Conservation (phyloP, 2,113 vertebrate species). For the Corythornis madagascariensis region DNA sequence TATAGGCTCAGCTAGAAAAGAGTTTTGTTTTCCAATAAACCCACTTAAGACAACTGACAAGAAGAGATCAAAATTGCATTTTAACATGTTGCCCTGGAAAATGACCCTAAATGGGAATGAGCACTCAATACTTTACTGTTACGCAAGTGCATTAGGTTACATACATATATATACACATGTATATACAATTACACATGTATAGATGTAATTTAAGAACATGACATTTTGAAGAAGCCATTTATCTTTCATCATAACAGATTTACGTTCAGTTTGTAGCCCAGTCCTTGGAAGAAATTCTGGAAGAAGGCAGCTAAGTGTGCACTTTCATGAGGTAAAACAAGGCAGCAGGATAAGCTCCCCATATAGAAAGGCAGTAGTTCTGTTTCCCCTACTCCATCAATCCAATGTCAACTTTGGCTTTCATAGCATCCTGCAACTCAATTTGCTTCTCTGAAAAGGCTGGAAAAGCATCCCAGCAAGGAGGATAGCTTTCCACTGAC, state of each 20-base stretch:
- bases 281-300: conserved; percentile 47
- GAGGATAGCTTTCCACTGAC: not conserved
- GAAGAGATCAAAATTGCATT: not conserved
- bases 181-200: conserved; percentile 60
- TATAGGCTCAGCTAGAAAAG: not conserved
- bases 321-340: not conserved
- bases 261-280: conserved; percentile 43
- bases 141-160: conserved; percentile 52
- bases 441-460: not conserved
- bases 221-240: conserved; percentile 66
- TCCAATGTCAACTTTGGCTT: not conserved
- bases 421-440: not conserved
- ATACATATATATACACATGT: not conserved
- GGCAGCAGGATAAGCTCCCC: not conserved
- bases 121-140: not conserved
- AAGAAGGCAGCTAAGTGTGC: conserved; percentile 23
- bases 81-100: not conserved
- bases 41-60: not conserved
- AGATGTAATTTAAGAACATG: conserved; percentile 63
- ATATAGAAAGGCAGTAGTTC: not conserved
- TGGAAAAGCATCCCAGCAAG: not conserved
- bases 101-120: conserved; percentile 1
- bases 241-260: conserved; percentile 60
- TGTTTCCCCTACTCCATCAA: not conserved
- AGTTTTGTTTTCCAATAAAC: not conserved